Percentiles rank a stretch among this genome's conserved stretches.
phyloP scores from a whole-genome alignment of 2,888 invertebrate genomes.

The Epistrophe grossulariae region DNA sequence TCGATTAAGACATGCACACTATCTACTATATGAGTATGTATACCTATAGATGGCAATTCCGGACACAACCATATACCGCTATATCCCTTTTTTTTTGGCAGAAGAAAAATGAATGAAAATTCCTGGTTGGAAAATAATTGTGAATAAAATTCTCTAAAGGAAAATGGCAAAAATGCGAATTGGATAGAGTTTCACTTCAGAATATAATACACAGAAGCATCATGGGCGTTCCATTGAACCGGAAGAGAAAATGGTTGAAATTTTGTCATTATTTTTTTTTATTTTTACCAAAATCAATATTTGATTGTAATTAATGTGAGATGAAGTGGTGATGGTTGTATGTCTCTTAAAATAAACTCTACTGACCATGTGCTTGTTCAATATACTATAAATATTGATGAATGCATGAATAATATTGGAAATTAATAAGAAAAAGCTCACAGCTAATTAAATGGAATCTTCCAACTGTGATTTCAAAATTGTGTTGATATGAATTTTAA shows the following conservation, averaged over 20 bases:
- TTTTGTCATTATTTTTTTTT: constrained; percentile 54
- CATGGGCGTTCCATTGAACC: not conserved
- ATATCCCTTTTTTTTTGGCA: not conserved
- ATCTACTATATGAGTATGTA: not conserved
- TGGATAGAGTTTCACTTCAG: not conserved
- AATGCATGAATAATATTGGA: constrained; percentile 2
- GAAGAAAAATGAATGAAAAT: constrained; percentile 20
- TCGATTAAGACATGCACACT: constrained; percentile 11
- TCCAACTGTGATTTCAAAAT: constrained; percentile 22
- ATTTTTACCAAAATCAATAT: constrained; percentile 61
- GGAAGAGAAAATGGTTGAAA: constrained; percentile 24
- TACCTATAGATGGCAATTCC: not conserved
- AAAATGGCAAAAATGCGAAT: constrained; percentile 11
- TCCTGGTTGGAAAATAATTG: constrained; percentile 27
- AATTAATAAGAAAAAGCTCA: constrained; percentile 57
- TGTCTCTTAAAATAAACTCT: constrained; percentile 35
- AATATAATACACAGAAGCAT: not conserved
- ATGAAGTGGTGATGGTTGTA: constrained; percentile 43
- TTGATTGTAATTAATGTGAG: constrained; percentile 69
- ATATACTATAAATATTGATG: not conserved
- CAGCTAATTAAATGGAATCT: constrained; percentile 63
- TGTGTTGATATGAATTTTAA: not conserved
- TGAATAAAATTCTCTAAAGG: constrained; percentile 12
- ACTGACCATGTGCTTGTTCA: not conserved
- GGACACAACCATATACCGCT: not conserved